phyloP scores from a whole-genome alignment of 2,888 invertebrate genomes.

The Norana najaformis region DNA sequence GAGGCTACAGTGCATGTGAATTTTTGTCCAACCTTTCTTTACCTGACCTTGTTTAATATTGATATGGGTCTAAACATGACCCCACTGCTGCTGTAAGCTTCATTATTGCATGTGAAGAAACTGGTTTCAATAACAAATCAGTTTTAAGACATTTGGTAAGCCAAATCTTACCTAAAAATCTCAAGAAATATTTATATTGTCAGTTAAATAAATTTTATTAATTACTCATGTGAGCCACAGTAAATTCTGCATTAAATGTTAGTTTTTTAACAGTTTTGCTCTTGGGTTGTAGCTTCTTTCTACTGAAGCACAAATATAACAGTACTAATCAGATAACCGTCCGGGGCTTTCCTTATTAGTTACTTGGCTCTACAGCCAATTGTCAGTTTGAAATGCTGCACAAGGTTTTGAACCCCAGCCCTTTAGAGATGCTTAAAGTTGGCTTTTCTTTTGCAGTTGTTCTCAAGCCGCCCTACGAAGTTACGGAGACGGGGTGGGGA shows the following conservation, averaged over 20 bases:
- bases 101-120: no score
- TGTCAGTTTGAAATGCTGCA: background rate
- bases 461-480: slow-evolving; percentile 92
- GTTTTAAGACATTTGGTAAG: no score
- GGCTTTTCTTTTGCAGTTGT: slow-evolving; percentile 69
- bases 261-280: background rate
- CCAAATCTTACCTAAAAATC: no score
- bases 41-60: no score
- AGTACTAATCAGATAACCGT: background rate
- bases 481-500: slow-evolving; percentile 98
- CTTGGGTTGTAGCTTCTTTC: background rate
- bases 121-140: no score
- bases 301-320: background rate
- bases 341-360: background rate
- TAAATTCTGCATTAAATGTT: background rate
- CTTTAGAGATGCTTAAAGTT: background rate
- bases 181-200: no score
- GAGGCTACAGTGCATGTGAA: no score
- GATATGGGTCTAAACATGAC: no score
- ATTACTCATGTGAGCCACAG: background rate
- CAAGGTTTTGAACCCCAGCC: background rate
- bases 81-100: no score
- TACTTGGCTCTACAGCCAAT: background rate
- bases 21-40: no score
- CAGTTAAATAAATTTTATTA: no score